Evolutionary conservation across 2,113 vertebrate species (phyloP).

Genomic region (Bagarius yarrelli): DNA sequence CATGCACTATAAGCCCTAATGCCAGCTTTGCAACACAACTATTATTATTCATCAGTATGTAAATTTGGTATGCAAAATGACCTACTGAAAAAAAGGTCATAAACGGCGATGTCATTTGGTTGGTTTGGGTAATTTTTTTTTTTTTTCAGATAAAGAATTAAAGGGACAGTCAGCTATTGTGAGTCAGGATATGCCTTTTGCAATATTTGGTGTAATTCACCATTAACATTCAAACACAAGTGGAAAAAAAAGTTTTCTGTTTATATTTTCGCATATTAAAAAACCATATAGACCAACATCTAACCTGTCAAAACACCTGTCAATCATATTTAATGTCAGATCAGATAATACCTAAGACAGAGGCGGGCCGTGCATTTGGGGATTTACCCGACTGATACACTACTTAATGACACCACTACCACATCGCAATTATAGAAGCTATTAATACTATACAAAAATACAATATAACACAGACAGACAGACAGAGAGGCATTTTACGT

Average conservation of each 20-base stretch:
- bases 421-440: too few relatives aligned
- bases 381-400: too few relatives aligned
- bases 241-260: too few relatives aligned
- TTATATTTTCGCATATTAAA: too few relatives aligned
- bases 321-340: background rate
- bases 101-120: background rate
- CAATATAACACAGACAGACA: too few relatives aligned
- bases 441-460: too few relatives aligned
- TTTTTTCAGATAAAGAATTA: background rate
- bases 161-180: background rate
- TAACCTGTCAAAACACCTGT: background rate
- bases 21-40: too few relatives aligned
- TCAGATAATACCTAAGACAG: background rate
- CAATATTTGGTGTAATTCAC: background rate
- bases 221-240: background rate
- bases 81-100: background rate
- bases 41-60: background rate
- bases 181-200: background rate
- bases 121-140: background rate
- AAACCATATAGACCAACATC: background rate
- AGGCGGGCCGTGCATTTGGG: too few relatives aligned
- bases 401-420: too few relatives aligned
- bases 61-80: constrained; percentile 14
- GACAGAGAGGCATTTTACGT: too few relatives aligned
- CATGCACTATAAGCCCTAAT: background rate